phyloP scores from a whole-genome alignment of 2,113 vertebrate genomes.

The Clarias macrocephalus region DNA sequence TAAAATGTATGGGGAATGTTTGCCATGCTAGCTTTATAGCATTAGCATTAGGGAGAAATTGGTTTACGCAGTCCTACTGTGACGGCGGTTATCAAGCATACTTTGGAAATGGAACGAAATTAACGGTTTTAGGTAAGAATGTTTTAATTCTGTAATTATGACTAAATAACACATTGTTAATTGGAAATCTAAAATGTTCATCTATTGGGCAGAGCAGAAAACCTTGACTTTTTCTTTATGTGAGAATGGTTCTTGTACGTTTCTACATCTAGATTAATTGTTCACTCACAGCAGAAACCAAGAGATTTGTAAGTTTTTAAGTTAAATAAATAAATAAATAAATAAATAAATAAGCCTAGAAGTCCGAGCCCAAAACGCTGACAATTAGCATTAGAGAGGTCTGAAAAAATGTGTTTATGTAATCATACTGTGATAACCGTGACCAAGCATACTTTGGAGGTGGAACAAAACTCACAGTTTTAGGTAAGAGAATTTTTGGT shows the following conservation, averaged over 20 bases:
- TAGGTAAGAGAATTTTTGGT: constrained; percentile 44
- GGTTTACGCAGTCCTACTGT: constrained; percentile 40
- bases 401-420: constrained; percentile 1
- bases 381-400: constrained; percentile 8
- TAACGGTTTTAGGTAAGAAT: constrained; percentile 55
- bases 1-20: neutral
- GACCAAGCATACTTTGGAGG: constrained; percentile 49
- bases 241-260: no score
- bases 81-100: constrained; percentile 45
- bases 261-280: neutral
- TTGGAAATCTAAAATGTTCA: neutral
- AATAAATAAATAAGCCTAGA: neutral
- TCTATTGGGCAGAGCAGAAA: neutral
- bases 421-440: constrained; percentile 45
- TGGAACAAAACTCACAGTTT: constrained; percentile 54
- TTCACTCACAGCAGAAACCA: neutral
- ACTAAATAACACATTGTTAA: neutral
- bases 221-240: neutral
- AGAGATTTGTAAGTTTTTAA: no score
- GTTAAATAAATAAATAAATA: no score
- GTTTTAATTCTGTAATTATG: neutral
- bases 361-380: neutral
- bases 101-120: constrained; percentile 56
- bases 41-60: constrained; percentile 27
- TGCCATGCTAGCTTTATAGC: neutral